These are phyloP conservation scores for Eupithecia exiguata DNA, from an alignment of 2,888 invertebrate genomes.

Conservation along the genomic window DNA sequence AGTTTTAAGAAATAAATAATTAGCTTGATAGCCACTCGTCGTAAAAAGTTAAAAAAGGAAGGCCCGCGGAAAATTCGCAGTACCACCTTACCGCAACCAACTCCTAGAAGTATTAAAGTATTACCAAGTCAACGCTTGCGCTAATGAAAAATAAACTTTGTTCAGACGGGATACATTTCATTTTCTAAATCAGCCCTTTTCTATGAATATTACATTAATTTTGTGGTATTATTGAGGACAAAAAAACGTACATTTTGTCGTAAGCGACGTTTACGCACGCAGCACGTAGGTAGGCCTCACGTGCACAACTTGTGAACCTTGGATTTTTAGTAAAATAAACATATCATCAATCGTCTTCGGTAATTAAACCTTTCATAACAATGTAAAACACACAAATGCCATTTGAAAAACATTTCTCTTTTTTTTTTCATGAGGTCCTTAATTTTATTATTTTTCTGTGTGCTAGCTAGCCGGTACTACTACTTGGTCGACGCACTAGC, in stretches of 20 bases:
- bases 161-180: conserved; percentile 14
- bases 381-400: not conserved
- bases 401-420: not conserved
- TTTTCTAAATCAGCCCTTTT: not conserved
- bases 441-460: not conserved
- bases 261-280: not conserved
- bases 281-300: not conserved
- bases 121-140: conserved; percentile 46
- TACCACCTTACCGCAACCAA: conserved; percentile 43
- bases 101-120: conserved; percentile 54
- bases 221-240: conserved; percentile 10
- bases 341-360: too few relatives aligned
- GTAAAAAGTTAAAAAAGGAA: conserved; percentile 39
- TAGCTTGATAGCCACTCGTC: conserved; percentile 43
- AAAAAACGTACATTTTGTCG: conserved; percentile 5
- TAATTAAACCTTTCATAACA: too few relatives aligned
- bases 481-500: not conserved
- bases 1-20: conserved; percentile 49
- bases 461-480: too few relatives aligned
- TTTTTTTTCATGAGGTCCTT: not conserved
- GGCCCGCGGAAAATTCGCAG: conserved; percentile 49
- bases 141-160: conserved; percentile 20
- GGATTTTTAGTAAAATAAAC: not conserved
- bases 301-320: not conserved
- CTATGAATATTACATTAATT: conserved; percentile 19